Conservation (phyloP, 2,113 vertebrate species). For the Aphelocoma coerulescens region DNA sequence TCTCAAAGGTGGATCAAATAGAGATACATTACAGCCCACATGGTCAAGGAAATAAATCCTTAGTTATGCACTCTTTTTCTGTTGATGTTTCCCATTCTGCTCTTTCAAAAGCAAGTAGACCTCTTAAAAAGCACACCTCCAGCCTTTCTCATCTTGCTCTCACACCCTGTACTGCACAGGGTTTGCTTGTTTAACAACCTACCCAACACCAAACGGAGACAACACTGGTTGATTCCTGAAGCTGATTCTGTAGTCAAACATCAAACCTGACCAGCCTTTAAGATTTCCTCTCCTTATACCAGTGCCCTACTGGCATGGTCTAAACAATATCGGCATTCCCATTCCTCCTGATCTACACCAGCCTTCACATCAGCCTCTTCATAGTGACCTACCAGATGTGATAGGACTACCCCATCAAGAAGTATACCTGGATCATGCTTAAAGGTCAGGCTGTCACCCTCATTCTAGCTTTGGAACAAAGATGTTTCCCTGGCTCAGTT, state of each 20-base stretch:
- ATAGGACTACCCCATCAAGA: neutral
- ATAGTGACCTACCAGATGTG: neutral
- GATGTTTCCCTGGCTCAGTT: neutral
- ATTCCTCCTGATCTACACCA: neutral
- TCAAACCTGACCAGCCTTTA: neutral
- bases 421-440: neutral
- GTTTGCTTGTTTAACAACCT: neutral
- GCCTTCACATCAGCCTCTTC: neutral
- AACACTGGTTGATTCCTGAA: neutral
- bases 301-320: neutral
- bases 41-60: neutral
- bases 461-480: neutral
- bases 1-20: neutral
- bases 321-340: neutral
- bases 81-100: neutral
- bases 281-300: neutral
- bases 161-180: neutral
- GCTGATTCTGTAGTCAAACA: neutral
- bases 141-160: neutral
- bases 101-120: neutral
- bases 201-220: rapidly evolving
- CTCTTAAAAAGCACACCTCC: neutral
- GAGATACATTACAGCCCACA: neutral
- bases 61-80: neutral
- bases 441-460: neutral